Base-by-base conservation (phyloP, 2,113 vertebrate genomes). In the Dasyprocta punctata region DNA sequence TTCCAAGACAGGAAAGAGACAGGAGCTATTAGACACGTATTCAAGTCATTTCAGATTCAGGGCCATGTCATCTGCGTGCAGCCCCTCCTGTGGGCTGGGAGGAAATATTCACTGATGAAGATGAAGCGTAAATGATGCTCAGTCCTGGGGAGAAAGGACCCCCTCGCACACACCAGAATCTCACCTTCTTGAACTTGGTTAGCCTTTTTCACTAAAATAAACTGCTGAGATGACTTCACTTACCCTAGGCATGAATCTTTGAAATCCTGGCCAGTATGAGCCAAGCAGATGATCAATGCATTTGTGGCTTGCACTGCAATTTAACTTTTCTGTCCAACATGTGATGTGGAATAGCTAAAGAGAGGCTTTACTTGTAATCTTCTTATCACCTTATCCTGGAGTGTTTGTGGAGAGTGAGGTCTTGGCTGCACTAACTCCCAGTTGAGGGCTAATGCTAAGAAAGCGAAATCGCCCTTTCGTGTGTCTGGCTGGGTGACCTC, bases 291-390 rank as follows among this genome's bases (percentile, higher is more conserved):
- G 98, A 99, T 98, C 99, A 98, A 98, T 98, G 98, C 96, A 96
- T 98, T 95, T 96, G 96, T 97, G 97, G 98, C 93, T 98, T 92
- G 97, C 77, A 93, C 98, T 98, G 98, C 98, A 99, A 98, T 99
- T 99, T 98, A 98, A 98, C 98, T 98, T 97, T 98, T 99, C 97
- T 97, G 95, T 98, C 98, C 98, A 98, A 98, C 98, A 98, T 98
- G 97, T 98, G 98, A 98, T 98, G 98, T 98, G 97, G 98, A 98
- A 98, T 98, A 97, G 98, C 98, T 98, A 98, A 98, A 98, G 98
- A 98, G 98, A 98, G 98, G 98, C 98, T 98, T 99, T 99, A 97
- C 98, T 99, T 98, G 98, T 99, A 99, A 99, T 99, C 99, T 99
- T 98, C 98, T 99, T 99, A 99, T 99, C 98, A 98, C 98, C 98